phyloP scores from a whole-genome alignment of 2,888 invertebrate genomes.

The Dasypolia templi region DNA sequence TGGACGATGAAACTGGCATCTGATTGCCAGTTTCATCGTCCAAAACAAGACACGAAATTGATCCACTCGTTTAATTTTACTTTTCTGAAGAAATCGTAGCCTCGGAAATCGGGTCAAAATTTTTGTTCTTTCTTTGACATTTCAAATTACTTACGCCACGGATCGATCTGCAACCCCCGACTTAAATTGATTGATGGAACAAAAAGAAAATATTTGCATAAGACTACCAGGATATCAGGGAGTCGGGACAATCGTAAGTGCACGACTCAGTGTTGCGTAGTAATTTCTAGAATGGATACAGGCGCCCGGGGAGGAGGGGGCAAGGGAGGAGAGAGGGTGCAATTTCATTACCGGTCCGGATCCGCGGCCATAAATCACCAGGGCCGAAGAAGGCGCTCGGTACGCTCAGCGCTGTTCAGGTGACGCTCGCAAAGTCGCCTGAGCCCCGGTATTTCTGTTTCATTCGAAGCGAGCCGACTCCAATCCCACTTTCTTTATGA shows the following conservation, averaged over 20 bases:
- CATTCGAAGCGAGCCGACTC: constrained; percentile 79
- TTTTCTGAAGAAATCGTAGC: neutral
- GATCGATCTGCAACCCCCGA: constrained; percentile 44
- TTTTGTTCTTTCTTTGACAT: constrained; percentile 30
- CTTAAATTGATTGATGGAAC: constrained; percentile 74
- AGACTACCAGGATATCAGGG: constrained; percentile 72
- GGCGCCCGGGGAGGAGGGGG: constrained; percentile 73
- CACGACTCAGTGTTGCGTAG: constrained; percentile 87
- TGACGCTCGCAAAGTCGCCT: constrained; percentile 88
- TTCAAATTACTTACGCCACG: constrained; percentile 38
- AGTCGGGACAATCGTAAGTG: constrained; percentile 77
- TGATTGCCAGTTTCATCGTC: too few species aligned
- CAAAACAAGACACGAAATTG: neutral
- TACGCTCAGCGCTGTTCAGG: constrained; percentile 87
- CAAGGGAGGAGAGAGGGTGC: constrained; percentile 87
- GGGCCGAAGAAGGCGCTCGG: constrained; percentile 89
- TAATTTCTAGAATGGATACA: constrained; percentile 89
- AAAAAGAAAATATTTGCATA: constrained; percentile 83
- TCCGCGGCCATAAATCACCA: constrained; percentile 90
- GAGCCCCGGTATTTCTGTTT: constrained; percentile 86
- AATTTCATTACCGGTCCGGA: constrained; percentile 91
- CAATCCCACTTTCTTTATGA: constrained; percentile 88
- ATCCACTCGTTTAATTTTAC: neutral
- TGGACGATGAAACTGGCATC: neutral
- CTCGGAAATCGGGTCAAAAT: neutral